Evolutionary conservation across 2,888 invertebrate species (phyloP).

Genomic region (Achlya flavicornis): DNA sequence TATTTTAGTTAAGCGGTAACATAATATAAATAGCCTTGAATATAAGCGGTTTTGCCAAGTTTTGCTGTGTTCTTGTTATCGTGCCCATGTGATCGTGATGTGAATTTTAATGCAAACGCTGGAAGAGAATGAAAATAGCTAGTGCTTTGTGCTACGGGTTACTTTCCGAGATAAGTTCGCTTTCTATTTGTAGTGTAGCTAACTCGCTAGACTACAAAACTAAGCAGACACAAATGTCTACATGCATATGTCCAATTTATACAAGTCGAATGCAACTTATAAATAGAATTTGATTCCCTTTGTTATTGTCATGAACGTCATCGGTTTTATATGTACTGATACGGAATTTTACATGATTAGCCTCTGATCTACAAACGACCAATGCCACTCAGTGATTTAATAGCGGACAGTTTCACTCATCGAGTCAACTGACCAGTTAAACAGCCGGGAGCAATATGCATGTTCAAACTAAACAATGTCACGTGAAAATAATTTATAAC

Average conservation of each 20-base stretch:
- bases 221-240: background rate
- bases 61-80: background rate
- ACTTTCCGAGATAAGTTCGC: constrained; percentile 4
- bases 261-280: background rate
- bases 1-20: background rate
- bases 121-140: constrained; percentile 9
- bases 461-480: background rate
- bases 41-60: background rate
- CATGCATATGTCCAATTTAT: background rate
- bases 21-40: constrained; percentile 5
- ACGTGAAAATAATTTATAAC: background rate
- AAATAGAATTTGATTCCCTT: background rate
- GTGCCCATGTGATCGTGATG: constrained; percentile 10
- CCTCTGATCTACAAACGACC: background rate
- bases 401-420: background rate
- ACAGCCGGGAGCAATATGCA: background rate
- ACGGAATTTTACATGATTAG: background rate
- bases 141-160: constrained; percentile 4
- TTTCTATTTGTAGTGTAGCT: background rate
- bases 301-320: constrained; percentile 2
- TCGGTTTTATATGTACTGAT: background rate
- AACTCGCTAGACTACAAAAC: background rate
- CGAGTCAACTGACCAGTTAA: background rate
- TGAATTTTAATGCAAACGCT: constrained; percentile 8
- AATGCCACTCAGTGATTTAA: background rate